Conservation (phyloP, 2,888 invertebrate species). For the Silvanus unidentatus region DNA sequence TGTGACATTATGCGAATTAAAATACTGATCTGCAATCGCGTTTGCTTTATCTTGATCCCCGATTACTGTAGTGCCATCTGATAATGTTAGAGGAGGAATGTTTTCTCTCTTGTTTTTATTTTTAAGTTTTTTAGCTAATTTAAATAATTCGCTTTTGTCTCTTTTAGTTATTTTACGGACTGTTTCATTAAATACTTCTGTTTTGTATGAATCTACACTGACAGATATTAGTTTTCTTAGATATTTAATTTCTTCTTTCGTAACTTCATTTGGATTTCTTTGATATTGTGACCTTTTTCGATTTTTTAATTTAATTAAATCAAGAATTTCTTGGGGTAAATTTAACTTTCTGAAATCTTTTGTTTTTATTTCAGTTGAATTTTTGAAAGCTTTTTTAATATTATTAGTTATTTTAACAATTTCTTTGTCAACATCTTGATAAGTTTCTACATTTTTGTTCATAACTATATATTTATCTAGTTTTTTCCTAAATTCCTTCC, state of each 20-base stretch:
- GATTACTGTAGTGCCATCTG: not conserved
- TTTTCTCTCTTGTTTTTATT: not conserved
- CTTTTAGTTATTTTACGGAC: not conserved
- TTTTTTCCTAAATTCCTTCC: not conserved
- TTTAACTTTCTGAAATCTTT: not conserved
- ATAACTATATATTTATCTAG: too few species aligned
- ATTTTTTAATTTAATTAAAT: constrained; percentile 1
- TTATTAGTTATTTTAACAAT: not conserved
- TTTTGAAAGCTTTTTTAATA: not conserved
- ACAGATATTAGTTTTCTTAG: not conserved
- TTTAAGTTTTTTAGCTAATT: not conserved
- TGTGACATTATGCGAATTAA: too few species aligned
- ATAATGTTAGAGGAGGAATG: not conserved
- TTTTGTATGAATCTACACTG: not conserved
- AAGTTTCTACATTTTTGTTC: not conserved
- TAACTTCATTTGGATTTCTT: not conserved
- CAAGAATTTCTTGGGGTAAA: not conserved
- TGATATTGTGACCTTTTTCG: not conserved
- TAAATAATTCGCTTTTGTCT: not conserved
- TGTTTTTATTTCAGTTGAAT: not conserved
- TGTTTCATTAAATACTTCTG: not conserved
- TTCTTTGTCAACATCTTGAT: not conserved
- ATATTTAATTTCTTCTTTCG: not conserved
- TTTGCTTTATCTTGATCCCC: not conserved
- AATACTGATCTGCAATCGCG: not conserved